Evolutionary conservation across 2,888 invertebrate species (phyloP), one percentile per base, ranked within the genome.

Genomic region (Toxonevra muliebris): DNA sequence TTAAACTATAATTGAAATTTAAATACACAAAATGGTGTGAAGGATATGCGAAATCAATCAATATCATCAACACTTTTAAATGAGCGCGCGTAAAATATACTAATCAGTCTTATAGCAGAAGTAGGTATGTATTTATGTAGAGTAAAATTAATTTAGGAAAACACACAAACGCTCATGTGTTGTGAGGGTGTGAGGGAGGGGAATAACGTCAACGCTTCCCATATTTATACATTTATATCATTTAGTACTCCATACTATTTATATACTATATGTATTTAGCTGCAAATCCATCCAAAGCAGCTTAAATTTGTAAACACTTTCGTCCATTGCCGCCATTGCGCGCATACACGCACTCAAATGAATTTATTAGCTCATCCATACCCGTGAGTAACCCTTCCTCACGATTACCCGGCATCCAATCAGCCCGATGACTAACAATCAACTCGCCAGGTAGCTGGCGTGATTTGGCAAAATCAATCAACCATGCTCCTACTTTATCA

Each of bases 381-480:
- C 98, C 98, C 76, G 89, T 91, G 30, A 98, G 89, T 78, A 97
- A 93, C 9, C 98, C 98, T 84, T 98, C 98, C 85, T 98, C 98
- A 81, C 95, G 94, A 84, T 98, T 98, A n/a, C 97, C 98, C 74
- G 94, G 91, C 69, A 89, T 83, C 98, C 98, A 98, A 13, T 90
- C 87, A 9, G 87, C 87, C 66, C 95, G 88, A 83, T 98, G 98
- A 74, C 91, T 90, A 15, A 98, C 88, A 61, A 85, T 87, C 30
- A 88, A 77, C 11, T 90, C 91, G 20, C 90, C 88, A 0, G 93
- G 92, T 58, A 97, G 87, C 63, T 88, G 88, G 64, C 92, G 89
- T 0, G 96, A 96, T 83, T 98, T 98, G 59, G 97, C 97, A 82
- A 98, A 98, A 84, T 98, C 98, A 71, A 98, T 98, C 75, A 98